Conservation (phyloP, 2,797 vertebrate genomes). For the Naso thynnoides region DNA sequence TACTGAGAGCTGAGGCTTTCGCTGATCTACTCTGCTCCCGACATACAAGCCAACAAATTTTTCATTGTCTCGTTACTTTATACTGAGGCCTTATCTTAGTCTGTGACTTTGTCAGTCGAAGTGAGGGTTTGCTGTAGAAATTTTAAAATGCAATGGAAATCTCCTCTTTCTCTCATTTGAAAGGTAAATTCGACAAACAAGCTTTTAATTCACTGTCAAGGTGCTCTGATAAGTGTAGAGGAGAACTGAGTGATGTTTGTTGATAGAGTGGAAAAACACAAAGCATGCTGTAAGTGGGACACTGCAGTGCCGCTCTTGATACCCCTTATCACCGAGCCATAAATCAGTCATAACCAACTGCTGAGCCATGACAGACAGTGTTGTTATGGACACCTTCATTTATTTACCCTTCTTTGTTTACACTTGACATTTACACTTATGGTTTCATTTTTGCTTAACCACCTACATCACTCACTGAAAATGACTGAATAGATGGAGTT, state of each 20-base stretch:
- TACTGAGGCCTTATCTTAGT: conserved; percentile 11
- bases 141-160: conserved; percentile 23
- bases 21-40: conserved; percentile 20
- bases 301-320: conserved; percentile 46
- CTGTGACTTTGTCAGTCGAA: conserved; percentile 59
- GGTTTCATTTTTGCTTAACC: conserved; percentile 52
- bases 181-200: conserved; percentile 56
- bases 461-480: conserved; percentile 37
- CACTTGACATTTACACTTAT: conserved; percentile 60
- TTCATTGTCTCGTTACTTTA: conserved; percentile 39
- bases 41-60: conserved; percentile 15
- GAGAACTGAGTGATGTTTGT: conserved; percentile 61
- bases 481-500: conserved; percentile 32
- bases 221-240: conserved; percentile 58
- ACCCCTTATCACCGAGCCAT: conserved; percentile 50
- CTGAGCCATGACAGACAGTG: conserved; percentile 51
- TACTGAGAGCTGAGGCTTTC: conserved; percentile 6
- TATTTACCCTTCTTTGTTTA: conserved; percentile 63
- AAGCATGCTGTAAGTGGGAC: conserved; percentile 33
- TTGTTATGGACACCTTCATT: conserved; percentile 60
- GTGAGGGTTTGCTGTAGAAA: conserved; percentile 48
- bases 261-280: conserved; percentile 61
- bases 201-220: conserved; percentile 61
- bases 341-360: conserved; percentile 62
- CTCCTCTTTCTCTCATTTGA: conserved; percentile 20